Percentiles rank a stretch among this genome's conserved stretches.
Conservation (phyloP, 92 coral and sea anemone species). For the Parazoanthus swiftii region DNA sequence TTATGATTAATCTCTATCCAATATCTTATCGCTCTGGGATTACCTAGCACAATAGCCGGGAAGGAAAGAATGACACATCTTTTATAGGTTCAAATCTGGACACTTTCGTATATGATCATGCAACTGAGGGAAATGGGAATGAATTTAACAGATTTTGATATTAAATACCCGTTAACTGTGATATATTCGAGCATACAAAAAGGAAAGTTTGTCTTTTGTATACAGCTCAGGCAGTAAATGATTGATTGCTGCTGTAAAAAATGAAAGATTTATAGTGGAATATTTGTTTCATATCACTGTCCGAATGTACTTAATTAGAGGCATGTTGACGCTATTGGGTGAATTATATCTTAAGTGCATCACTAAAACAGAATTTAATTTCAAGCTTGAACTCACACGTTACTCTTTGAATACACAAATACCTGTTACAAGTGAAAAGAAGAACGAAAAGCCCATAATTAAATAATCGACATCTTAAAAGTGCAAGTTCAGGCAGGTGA, state of each 20-base stretch:
- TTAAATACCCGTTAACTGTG: not conserved
- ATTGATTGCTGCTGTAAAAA: no score
- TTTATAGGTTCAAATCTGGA: not conserved
- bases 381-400: not conserved
- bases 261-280: not conserved
- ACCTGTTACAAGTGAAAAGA: no score
- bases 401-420: not conserved
- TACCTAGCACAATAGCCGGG: slow-evolving; percentile 8
- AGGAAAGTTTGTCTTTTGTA: not conserved
- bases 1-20: slow-evolving; percentile 21
- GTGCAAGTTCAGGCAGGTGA: not conserved
- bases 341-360: not conserved
- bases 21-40: slow-evolving; percentile 1
- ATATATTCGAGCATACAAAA: not conserved
- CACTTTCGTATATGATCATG: not conserved
- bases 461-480: not conserved
- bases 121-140: not conserved
- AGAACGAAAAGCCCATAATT: no score
- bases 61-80: not conserved
- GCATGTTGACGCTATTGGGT: not conserved
- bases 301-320: not conserved
- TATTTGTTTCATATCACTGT: not conserved
- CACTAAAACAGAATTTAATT: not conserved
- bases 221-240: not conserved
- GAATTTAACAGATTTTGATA: not conserved